These are phyloP conservation scores for Byasa hedistus DNA, from an alignment of 2,888 invertebrate genomes.

Conservation along the genomic window DNA sequence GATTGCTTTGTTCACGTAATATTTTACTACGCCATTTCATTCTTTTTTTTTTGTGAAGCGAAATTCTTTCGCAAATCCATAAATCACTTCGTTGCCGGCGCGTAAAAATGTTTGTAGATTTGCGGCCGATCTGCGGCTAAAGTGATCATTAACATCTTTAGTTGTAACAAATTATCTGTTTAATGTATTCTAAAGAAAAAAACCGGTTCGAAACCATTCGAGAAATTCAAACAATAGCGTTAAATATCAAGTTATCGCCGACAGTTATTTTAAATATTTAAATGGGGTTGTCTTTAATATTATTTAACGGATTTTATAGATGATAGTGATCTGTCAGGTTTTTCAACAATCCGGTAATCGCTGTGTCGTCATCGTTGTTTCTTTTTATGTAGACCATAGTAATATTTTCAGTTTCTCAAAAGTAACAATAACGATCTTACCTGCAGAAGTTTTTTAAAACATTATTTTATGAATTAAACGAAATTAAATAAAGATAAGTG, in stretches of 20 bases:
- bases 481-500: not conserved
- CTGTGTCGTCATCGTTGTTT: not conserved
- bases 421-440: not conserved
- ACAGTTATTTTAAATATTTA: not conserved
- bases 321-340: not conserved
- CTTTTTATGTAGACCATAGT: not conserved
- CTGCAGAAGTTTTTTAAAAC: not conserved
- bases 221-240: not conserved
- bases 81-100: conserved; percentile 45
- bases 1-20: conserved; percentile 61
- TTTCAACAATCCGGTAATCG: not conserved
- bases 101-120: conserved; percentile 38
- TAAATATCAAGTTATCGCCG: not conserved
- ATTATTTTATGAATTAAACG: not conserved
- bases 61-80: conserved; percentile 50
- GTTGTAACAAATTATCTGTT: conserved; percentile 1
- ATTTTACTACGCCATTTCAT: conserved; percentile 34
- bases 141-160: conserved; percentile 16
- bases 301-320: not conserved
- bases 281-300: not conserved
- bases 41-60: conserved; percentile 40
- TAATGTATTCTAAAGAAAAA: not conserved
- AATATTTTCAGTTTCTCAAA: not conserved
- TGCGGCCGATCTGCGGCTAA: conserved; percentile 20
- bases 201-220: not conserved